Evolutionary conservation across 2,113 vertebrate species (phyloP).

Genomic region (Brevimyrus niger): DNA sequence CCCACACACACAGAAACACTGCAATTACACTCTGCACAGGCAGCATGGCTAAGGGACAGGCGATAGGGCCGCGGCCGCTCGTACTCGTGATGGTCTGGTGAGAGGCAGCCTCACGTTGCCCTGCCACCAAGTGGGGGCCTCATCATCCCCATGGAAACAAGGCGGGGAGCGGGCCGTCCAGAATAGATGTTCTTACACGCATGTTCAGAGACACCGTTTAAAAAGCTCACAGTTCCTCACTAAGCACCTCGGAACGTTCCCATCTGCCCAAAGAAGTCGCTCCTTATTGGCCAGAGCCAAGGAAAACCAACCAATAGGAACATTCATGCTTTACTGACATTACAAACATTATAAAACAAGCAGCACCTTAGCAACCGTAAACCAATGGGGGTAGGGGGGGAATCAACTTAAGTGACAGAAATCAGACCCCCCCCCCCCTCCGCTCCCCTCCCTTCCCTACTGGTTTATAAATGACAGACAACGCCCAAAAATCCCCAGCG

Average conservation of each 20-base stretch:
- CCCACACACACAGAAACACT: neutral
- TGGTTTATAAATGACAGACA: neutral
- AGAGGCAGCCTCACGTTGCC: neutral
- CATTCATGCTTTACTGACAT: neutral
- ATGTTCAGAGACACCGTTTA: neutral
- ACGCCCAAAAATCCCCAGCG: neutral
- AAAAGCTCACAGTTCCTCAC: neutral
- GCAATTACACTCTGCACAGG: neutral
- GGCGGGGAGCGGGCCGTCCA: neutral
- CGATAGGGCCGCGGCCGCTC: neutral
- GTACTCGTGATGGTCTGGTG: neutral
- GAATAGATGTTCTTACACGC: constrained; percentile 8
- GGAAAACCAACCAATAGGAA: neutral
- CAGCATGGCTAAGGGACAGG: neutral
- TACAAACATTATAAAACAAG: neutral
- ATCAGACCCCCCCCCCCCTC: neutral
- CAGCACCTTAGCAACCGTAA: neutral
- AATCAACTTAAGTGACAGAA: neutral
- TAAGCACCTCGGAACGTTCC: neutral
- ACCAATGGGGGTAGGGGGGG: neutral
- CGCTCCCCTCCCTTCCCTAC: neutral
- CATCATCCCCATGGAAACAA: neutral
- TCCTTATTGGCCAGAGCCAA: neutral
- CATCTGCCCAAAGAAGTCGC: neutral
- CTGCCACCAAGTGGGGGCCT: neutral